Evolutionary conservation across 2,113 vertebrate genomes (phyloP).

Genomic region (Rhinoptilus africanus): DNA sequence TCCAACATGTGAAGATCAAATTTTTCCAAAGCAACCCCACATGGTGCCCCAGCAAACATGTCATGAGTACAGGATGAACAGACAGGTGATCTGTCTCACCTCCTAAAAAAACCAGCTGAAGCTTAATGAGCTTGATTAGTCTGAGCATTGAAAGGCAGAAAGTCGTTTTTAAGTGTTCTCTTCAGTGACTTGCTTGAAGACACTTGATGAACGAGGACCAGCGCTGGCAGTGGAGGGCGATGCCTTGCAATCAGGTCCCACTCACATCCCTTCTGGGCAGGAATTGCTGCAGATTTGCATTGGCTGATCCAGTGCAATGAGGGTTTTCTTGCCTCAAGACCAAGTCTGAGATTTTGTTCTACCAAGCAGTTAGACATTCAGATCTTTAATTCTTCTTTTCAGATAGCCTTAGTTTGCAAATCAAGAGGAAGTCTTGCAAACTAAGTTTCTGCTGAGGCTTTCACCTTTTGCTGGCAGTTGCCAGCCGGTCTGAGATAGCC

Average conservation of each 20-base stretch:
- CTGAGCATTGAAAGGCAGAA: background rate
- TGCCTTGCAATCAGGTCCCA: background rate
- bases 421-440: slow-evolving; percentile 40
- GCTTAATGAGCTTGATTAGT: background rate
- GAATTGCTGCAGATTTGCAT: background rate
- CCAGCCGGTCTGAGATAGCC: background rate
- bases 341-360: background rate
- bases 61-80: background rate
- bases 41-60: background rate
- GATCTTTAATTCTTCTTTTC: background rate
- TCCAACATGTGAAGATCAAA: background rate
- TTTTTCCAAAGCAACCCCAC: background rate
- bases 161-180: background rate
- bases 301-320: background rate
- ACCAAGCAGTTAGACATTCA: background rate
- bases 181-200: background rate
- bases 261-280: background rate
- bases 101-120: background rate
- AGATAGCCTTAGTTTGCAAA: slow-evolving; percentile 3
- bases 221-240: background rate
- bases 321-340: background rate
- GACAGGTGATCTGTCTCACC: background rate
- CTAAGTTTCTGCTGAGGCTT: slow-evolving; percentile 34
- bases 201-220: background rate
- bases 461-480: background rate